Evolutionary conservation across 2,113 vertebrate genomes (phyloP).

Genomic region (Acrocephalus arundinaceus): DNA sequence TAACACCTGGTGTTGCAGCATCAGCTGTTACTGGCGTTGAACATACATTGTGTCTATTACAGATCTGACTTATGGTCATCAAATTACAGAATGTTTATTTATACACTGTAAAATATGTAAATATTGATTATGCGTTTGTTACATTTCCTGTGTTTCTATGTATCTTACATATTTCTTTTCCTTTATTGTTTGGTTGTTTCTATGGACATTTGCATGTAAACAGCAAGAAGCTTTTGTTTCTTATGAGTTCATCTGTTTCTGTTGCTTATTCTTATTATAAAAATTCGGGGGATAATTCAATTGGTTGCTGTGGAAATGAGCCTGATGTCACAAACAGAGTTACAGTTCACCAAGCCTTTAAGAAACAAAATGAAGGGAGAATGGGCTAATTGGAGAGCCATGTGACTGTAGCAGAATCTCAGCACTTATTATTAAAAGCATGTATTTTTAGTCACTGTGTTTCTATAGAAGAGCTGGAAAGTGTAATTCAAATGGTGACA

Average conservation of each 20-base stretch:
- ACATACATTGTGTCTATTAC: neutral
- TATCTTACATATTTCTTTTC: neutral
- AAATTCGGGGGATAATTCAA: slow-evolving; percentile 32
- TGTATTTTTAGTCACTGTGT: slow-evolving; percentile 46
- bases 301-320: slow-evolving; percentile 63
- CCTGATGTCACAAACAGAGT: slow-evolving; percentile 46
- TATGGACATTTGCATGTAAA: slow-evolving; percentile 28
- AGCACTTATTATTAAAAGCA: slow-evolving; percentile 15
- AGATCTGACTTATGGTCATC: neutral
- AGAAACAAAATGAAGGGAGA: slow-evolving; percentile 15
- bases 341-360: slow-evolving; percentile 12
- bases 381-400: slow-evolving; percentile 21
- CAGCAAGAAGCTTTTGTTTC: slow-evolving; percentile 17
- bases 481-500: slow-evolving; percentile 25
- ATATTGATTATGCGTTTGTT: neutral
- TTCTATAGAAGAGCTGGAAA: slow-evolving; percentile 35
- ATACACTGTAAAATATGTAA: neutral
- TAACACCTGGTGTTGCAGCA: neutral
- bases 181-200: slow-evolving; percentile 42
- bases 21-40: neutral
- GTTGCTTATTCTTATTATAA: slow-evolving; percentile 23
- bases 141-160: neutral
- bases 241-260: slow-evolving; percentile 11
- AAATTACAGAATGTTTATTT: neutral
- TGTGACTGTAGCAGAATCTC: slow-evolving; percentile 46